Evolutionary conservation across 2,113 vertebrate species (phyloP).

Genomic region (Bubo bubo): DNA sequence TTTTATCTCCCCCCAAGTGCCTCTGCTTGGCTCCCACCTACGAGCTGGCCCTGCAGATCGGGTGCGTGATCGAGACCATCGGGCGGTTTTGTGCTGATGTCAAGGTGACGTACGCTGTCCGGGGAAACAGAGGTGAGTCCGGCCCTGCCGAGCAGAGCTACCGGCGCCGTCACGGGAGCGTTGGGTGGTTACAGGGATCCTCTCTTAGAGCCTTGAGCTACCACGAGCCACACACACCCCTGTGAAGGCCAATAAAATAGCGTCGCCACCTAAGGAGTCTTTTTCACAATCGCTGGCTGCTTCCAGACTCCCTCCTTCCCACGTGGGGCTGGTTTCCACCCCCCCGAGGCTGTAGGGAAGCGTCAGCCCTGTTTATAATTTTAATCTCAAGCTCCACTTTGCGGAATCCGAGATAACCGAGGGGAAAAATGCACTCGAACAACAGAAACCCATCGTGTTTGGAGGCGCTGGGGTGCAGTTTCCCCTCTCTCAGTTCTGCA

Average conservation of each 20-base stretch:
- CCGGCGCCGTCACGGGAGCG: rapidly evolving
- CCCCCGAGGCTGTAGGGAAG: neutral
- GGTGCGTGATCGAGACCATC: conserved; percentile 70
- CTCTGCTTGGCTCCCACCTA: conserved; percentile 81
- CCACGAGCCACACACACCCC: neutral
- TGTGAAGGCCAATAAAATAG: rapidly evolving
- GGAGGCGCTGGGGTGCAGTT: neutral
- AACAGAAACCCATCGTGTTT: rapidly evolving
- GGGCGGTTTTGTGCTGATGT: conserved; percentile 70
- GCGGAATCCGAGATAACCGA: rapidly evolving
- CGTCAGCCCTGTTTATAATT: rapidly evolving
- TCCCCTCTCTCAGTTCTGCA: conserved; percentile 41
- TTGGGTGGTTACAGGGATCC: neutral
- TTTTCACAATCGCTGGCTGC: rapidly evolving
- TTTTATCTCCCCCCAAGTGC: conserved; percentile 53
- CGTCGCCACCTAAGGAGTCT: neutral
- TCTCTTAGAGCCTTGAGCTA: neutral
- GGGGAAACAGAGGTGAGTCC: conserved; percentile 74
- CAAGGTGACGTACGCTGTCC: conserved; percentile 72
- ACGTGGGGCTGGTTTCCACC: rapidly evolving
- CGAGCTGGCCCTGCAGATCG: conserved; percentile 80
- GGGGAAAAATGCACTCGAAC: rapidly evolving
- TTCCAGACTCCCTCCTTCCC: neutral
- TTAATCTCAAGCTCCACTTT: neutral
- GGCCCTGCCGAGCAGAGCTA: rapidly evolving